phyloP scores from a whole-genome alignment of 53 echinoderm and acorn worm species.

The Actinopyga echinites region DNA sequence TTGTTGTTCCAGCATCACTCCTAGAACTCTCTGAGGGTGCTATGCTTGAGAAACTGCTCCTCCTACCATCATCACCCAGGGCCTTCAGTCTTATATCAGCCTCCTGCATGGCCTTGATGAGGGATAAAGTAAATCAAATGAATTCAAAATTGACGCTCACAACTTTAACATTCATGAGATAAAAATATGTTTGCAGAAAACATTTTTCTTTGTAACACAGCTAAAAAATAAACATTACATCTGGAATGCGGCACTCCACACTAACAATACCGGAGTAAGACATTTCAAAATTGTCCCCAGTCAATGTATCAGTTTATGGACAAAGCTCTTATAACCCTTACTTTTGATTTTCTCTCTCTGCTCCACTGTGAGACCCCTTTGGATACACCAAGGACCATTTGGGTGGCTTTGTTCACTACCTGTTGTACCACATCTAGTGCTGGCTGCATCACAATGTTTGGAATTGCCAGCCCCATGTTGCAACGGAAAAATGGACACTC shows the following conservation, averaged over 20 bases:
- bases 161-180: too few relatives aligned
- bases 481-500: conserved; percentile 97
- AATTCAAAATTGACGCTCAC: too few relatives aligned
- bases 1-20: conserved; percentile 72
- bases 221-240: too few relatives aligned
- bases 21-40: conserved; percentile 95
- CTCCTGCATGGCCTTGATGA: conserved; percentile 76
- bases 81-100: conserved; percentile 77
- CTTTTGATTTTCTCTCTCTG: conserved; percentile 94
- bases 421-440: conserved; percentile 96
- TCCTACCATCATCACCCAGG: conserved; percentile 68
- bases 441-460: conserved; percentile 95
- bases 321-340: not conserved
- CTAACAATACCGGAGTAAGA: too few relatives aligned
- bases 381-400: conserved; percentile 83
- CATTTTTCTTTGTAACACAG: not conserved
- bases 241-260: too few relatives aligned
- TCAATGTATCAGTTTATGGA: not conserved
- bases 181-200: not conserved
- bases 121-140: not conserved
- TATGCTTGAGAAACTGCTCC: conserved; percentile 87
- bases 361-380: conserved; percentile 92
- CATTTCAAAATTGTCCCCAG: too few relatives aligned
- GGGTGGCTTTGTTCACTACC: conserved; percentile 91
- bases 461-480: conserved; percentile 87